Evolutionary conservation across 2,113 vertebrate genomes (phyloP).

Genomic region (Gymnocephalus cernua): DNA sequence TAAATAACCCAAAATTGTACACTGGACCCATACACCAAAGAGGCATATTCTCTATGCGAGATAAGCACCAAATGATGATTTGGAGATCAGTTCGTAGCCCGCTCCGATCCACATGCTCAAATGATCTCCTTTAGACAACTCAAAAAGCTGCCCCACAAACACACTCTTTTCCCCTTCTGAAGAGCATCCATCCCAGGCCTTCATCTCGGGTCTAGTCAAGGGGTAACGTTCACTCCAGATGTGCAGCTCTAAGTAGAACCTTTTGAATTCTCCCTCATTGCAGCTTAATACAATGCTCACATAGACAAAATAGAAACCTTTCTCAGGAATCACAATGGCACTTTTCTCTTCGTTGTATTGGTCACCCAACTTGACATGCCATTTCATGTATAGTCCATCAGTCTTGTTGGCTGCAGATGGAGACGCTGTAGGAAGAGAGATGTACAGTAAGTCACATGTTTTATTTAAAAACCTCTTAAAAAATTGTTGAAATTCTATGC

Average conservation of each 20-base stretch:
- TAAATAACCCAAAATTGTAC: neutral
- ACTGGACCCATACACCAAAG: neutral
- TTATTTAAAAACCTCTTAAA: no score
- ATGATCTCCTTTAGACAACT: neutral
- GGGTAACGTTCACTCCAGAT: neutral
- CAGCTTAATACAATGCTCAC: neutral
- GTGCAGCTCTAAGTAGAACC: neutral
- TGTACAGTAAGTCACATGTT: neutral
- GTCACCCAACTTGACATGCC: neutral
- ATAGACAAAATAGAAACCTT: constrained; percentile 23
- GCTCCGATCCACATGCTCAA: neutral
- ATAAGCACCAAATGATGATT: constrained; percentile 14
- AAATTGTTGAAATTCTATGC: no score
- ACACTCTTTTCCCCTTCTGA: accelerated
- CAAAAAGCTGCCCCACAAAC: constrained; percentile 27
- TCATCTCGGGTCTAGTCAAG: accelerated
- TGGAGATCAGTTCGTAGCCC: constrained; percentile 15
- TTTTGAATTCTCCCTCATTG: accelerated
- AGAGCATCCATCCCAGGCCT: neutral
- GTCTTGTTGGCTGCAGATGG: accelerated
- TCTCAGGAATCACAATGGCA: constrained; percentile 23
- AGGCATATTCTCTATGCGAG: neutral
- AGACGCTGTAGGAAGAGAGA: constrained; percentile 10
- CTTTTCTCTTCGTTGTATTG: neutral
- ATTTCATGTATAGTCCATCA: neutral